A percentile compares a stretch with the other conserved stretches of the same genome.
Conservation (phyloP, 2,113 vertebrate genomes). For the Cephalophus harveyi region DNA sequence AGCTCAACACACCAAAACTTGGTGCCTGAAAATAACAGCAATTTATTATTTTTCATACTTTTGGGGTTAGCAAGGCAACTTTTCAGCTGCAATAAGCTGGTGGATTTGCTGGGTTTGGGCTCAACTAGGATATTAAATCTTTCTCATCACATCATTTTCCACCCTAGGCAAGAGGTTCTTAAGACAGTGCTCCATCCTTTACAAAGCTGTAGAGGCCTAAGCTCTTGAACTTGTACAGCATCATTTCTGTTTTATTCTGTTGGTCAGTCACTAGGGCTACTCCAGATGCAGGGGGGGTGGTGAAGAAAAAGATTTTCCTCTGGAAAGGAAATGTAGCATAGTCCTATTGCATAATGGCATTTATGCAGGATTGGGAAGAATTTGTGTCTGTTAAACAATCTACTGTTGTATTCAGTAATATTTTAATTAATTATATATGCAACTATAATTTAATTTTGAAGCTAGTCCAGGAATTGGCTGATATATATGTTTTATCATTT, state of each 20-base stretch:
- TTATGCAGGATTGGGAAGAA: not conserved
- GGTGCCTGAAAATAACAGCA: not conserved
- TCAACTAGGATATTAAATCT: not conserved
- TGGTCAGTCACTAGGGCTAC: not conserved
- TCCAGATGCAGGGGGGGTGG: accelerated
- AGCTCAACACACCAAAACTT: not conserved
- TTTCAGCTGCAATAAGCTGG: not conserved
- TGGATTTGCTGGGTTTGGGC: not conserved
- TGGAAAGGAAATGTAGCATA: not conserved
- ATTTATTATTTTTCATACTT: not conserved
- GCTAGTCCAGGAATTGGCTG: not conserved
- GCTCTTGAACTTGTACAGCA: accelerated
- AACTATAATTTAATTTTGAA: not conserved
- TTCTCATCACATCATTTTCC: not conserved
- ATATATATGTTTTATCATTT: not conserved
- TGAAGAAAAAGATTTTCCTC: not conserved
- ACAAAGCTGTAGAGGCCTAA: not conserved
- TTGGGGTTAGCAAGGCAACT: not conserved
- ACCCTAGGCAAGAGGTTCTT: not conserved
- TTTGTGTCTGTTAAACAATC: not conserved
- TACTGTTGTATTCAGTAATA: not conserved
- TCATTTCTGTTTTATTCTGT: not conserved
- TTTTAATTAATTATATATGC: not conserved
- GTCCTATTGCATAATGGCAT: not conserved
- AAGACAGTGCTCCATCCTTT: not conserved